phyloP scores from a whole-genome alignment of 2,113 vertebrate genomes.

The Symphodus melops region DNA sequence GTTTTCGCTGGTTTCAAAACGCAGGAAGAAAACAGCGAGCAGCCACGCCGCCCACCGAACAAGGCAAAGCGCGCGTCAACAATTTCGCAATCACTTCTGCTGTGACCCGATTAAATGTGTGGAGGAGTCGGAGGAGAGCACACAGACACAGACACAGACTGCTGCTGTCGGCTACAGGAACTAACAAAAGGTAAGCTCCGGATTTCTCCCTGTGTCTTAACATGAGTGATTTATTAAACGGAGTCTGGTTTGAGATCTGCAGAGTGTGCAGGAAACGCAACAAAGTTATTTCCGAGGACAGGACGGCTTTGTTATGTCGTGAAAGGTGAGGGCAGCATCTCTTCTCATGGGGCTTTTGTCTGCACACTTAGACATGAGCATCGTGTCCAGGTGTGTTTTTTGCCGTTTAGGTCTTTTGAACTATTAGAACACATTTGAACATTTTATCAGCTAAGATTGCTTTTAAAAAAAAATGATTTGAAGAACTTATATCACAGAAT shows the following conservation, averaged over 20 bases:
- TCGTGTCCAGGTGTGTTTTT: background rate
- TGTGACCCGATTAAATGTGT: constrained; percentile 16
- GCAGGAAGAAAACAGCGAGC: constrained; percentile 30
- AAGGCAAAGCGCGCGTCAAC: constrained; percentile 42
- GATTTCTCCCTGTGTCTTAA: background rate
- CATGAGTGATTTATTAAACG: background rate
- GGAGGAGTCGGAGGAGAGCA: constrained; percentile 34
- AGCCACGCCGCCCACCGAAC: constrained; percentile 56
- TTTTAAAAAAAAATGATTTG: too few species aligned
- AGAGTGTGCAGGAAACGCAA: constrained; percentile 7
- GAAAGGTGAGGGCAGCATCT: constrained; percentile 31
- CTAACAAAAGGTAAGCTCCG: constrained; percentile 45
- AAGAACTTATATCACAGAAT: too few species aligned
- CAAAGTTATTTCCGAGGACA: constrained; percentile 41
- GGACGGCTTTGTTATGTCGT: constrained; percentile 10
- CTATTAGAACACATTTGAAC: too few species aligned
- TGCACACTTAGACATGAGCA: constrained; percentile 36
- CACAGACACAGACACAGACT: constrained; percentile 2
- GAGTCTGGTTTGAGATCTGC: background rate
- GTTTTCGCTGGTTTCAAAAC: constrained; percentile 22
- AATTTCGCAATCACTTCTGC: constrained; percentile 23
- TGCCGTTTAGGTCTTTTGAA: too few species aligned
- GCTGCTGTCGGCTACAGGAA: constrained; percentile 1
- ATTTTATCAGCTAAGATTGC: background rate
- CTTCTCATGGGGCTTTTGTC: constrained; percentile 36